Base-by-base conservation (phyloP, 2,888 invertebrate species). In the Plebejus argus region DNA sequence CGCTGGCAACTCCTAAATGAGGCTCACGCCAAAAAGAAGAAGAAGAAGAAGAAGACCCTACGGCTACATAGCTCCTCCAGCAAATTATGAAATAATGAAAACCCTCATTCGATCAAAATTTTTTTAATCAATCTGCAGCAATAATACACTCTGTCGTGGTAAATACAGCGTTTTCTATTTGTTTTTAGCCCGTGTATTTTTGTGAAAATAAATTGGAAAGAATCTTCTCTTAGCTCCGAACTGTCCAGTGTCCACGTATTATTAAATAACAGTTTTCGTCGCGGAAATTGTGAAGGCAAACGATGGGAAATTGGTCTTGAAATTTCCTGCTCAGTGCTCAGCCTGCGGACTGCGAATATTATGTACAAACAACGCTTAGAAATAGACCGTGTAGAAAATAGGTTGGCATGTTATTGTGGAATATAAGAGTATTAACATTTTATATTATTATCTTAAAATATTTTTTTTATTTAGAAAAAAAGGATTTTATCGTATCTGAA, bases 221-320 rank as follows among this genome's bases (percentile, higher is more conserved):
- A 66, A 12, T 61, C 23, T 61, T 33, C 28, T 15, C 15, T 15
- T 18, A 15, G 28, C 66, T 66, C 12, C 66, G 23, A 33, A 74
- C n/a, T n/a, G n/a, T n/a, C n/a, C n/a, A 28, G 18, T 74, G 74
- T 53, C 18, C 53, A 28, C 28, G 23, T 72, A 49, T 66, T 45
- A 72, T 20, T n/a, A 39, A 39, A 72, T 45, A 72, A 45, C 28
- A 53, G 74, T 53, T 23, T 45, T 49, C 18, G 53, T 28, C 5
- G 18, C 66, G 53, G 74, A 74, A 74, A 74, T 53, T 53, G 49
- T 74, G 49, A 53, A 49, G 74, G 45, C 45, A 74, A 74, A 49
- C 74, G 74, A 53, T 23, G 49, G 74, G 74, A 74, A 74, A 74
- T 74, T 74, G 49, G 53, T 15, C 39, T 72, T 45, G 72, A 74